These are phyloP conservation scores for Reticulitermes lucifugus DNA, from an alignment of 2,888 invertebrate species.

Conservation along the genomic window DNA sequence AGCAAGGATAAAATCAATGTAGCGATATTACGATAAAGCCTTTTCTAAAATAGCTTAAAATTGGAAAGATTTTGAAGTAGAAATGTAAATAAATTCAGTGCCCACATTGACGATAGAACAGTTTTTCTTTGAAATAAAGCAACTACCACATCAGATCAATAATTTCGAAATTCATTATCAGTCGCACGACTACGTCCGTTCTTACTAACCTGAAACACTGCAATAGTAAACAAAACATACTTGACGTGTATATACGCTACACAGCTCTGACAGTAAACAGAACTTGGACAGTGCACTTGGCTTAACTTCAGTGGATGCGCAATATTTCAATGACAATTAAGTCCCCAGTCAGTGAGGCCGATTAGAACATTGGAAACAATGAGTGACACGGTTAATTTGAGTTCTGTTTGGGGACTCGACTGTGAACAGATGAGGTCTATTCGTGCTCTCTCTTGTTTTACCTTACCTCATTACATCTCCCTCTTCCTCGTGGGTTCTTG, in stretches of 20 bases:
- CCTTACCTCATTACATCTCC: constrained; percentile 23
- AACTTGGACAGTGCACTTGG: not conserved
- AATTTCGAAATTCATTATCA: no score
- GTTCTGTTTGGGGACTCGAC: constrained; percentile 35
- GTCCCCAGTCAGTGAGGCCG: constrained; percentile 1
- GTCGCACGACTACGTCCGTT: not conserved
- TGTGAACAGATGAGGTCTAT: constrained; percentile 33
- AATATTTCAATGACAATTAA: constrained; percentile 41
- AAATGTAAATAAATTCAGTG: no score
- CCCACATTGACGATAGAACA: no score
- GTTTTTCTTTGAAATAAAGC: no score
- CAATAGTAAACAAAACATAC: constrained; percentile 2
- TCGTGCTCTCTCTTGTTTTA: not conserved
- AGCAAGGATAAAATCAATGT: no score
- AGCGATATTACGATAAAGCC: no score
- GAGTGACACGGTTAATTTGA: constrained; percentile 49
- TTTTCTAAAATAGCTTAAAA: no score
- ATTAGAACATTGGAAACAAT: constrained; percentile 40
- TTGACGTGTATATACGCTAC: not conserved
- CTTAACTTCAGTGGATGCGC: not conserved
- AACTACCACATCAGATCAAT: no score
- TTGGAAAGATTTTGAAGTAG: no score
- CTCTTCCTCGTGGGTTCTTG: not conserved
- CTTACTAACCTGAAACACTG: not conserved
- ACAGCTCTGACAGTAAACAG: not conserved